Percentiles rank a stretch among this genome's conserved stretches.
Conservation (phyloP, 2,113 vertebrate genomes). For the Prietella phreatophila region DNA sequence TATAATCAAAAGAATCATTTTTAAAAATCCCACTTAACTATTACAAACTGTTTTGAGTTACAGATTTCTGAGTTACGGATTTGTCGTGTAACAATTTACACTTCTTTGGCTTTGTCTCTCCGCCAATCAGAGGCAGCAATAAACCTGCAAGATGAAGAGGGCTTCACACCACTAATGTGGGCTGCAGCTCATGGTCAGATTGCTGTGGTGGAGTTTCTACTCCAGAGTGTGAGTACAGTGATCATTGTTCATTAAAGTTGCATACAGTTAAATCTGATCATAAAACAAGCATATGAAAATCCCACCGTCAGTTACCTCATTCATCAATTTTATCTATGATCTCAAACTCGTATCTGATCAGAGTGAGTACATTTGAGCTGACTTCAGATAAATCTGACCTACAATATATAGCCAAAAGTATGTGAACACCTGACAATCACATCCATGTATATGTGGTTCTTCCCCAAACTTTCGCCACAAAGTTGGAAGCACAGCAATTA, state of each 20-base stretch:
- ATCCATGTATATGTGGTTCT: no score
- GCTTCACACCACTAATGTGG: conserved; percentile 98
- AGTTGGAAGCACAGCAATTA: background rate
- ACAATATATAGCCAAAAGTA: background rate
- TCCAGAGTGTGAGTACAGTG: conserved; percentile 85
- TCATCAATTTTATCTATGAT: background rate
- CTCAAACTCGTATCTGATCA: background rate
- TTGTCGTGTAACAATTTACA: background rate
- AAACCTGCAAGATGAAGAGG: conserved; percentile 96
- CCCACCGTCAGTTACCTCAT: background rate
- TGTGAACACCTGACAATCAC: background rate
- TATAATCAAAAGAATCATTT: background rate
- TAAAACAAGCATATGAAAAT: background rate
- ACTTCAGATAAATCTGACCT: background rate
- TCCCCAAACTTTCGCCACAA: background rate
- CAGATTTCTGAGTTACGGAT: background rate
- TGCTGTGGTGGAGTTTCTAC: conserved; percentile 95
- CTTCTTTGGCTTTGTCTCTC: background rate
- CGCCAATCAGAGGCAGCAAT: conserved; percentile 84
- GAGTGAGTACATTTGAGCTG: background rate
- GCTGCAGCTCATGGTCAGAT: conserved; percentile 98
- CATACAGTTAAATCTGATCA: background rate
- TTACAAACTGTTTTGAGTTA: background rate
- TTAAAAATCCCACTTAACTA: background rate
- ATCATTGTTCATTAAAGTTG: background rate